phyloP scores from a whole-genome alignment of 2,888 invertebrate species.

The Adelphocoris suturalis region DNA sequence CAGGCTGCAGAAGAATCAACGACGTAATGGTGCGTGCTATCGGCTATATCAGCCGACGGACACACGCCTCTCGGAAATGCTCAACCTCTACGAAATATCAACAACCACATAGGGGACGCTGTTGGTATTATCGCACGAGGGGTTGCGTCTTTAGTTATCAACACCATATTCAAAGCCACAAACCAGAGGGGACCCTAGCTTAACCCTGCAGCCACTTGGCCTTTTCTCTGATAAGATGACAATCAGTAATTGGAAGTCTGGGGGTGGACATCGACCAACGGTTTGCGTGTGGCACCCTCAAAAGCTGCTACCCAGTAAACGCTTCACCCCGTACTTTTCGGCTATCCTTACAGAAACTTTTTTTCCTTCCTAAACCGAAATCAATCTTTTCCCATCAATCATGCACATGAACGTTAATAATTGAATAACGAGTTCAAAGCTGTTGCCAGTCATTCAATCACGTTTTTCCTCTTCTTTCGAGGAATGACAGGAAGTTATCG shows the following conservation, averaged over 20 bases:
- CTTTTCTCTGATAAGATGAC: slow-evolving; percentile 26
- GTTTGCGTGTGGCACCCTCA: slow-evolving; percentile 10
- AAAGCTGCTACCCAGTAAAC: slow-evolving; percentile 30
- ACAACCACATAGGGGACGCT: background rate
- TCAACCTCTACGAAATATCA: background rate
- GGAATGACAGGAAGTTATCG: background rate
- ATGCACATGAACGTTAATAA: background rate
- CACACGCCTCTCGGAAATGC: slow-evolving; percentile 5
- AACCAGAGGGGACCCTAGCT: background rate
- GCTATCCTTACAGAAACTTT: background rate
- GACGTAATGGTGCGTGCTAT: background rate
- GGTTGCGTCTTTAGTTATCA: background rate
- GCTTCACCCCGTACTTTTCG: background rate
- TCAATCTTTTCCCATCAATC: slow-evolving; percentile 20
- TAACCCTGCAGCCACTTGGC: background rate
- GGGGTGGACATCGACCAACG: slow-evolving; percentile 39
- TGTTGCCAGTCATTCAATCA: slow-evolving; percentile 36
- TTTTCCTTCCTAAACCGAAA: background rate
- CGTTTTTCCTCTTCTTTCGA: background rate
- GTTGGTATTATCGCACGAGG: background rate
- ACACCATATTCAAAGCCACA: background rate
- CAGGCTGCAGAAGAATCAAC: no score
- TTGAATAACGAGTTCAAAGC: slow-evolving; percentile 25
- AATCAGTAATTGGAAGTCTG: slow-evolving; percentile 3
- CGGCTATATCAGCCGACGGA: background rate